phyloP scores from a whole-genome alignment of 2,888 invertebrate species.

The Pammene fasciana region DNA sequence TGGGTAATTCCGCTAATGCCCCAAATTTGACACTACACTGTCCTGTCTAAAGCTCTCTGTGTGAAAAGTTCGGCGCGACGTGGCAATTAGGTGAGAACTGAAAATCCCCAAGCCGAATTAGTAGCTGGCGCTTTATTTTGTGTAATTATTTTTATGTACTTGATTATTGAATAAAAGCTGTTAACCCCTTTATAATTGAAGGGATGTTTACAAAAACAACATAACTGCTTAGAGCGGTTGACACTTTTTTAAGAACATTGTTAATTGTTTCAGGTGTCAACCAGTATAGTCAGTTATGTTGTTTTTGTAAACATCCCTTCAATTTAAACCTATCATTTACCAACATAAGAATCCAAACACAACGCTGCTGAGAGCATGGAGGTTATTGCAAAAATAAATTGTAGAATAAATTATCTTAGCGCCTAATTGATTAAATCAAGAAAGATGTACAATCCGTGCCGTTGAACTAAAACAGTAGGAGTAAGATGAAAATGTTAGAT shows the following conservation, averaged over 20 bases:
- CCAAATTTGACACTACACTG: conserved; percentile 40
- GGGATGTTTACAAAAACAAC: too few relatives aligned
- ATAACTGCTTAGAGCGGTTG: too few relatives aligned
- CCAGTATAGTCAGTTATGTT: too few relatives aligned
- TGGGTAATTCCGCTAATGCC: conserved; percentile 38
- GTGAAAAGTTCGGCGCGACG: conserved; percentile 32
- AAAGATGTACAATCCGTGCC: not conserved
- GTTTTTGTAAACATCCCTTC: too few relatives aligned
- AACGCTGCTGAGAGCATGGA: too few relatives aligned
- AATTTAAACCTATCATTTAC: too few relatives aligned
- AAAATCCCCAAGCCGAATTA: conserved; percentile 32
- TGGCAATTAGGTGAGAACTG: conserved; percentile 36
- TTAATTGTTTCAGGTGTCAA: too few relatives aligned
- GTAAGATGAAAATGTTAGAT: conserved; percentile 16
- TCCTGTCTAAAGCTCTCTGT: conserved; percentile 30
- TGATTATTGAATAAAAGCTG: too few relatives aligned
- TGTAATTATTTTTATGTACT: too few relatives aligned
- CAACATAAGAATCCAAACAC: too few relatives aligned
- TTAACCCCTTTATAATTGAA: too few relatives aligned
- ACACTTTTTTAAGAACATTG: too few relatives aligned
- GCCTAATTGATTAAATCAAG: conserved; percentile 14
- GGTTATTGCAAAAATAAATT: not conserved
- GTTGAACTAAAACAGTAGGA: conserved; percentile 19
- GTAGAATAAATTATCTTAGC: not conserved
- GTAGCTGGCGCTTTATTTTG: not conserved